These are phyloP conservation scores for Theristus sp. DNA, from an alignment of 2,888 invertebrate genomes.

Conservation along the genomic window DNA sequence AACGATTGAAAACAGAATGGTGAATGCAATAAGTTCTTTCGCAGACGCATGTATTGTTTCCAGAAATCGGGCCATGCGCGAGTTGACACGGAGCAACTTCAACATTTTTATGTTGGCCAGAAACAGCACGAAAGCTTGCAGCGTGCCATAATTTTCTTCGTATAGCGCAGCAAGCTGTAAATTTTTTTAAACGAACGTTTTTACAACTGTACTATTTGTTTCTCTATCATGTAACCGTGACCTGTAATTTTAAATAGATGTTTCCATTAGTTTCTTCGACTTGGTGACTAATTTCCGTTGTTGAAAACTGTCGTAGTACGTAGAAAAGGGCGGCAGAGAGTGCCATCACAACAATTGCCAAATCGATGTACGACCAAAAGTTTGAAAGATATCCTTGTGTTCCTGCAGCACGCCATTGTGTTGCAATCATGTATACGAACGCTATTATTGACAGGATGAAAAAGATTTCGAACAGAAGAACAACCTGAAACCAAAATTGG, in stretches of 20 bases:
- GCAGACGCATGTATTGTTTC: slow-evolving; percentile 23
- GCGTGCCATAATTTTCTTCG: slow-evolving; percentile 9
- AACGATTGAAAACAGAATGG: neutral
- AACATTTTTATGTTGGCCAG: slow-evolving; percentile 36
- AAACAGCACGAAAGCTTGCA: slow-evolving; percentile 35
- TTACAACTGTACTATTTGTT: neutral
- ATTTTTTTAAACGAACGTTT: neutral
- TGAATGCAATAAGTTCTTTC: slow-evolving; percentile 15
- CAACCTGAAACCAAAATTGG: slow-evolving; percentile 8
- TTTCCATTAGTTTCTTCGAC: slow-evolving; percentile 30
- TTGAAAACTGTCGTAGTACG: slow-evolving; percentile 27
- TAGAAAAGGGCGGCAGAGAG: slow-evolving; percentile 32
- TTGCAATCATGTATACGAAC: slow-evolving; percentile 14
- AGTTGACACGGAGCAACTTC: slow-evolving; percentile 35
- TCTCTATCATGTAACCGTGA: neutral
- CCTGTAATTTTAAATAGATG: slow-evolving; percentile 20
- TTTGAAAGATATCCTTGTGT: slow-evolving; percentile 28
- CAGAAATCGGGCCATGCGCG: slow-evolving; percentile 33
- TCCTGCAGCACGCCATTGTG: neutral
- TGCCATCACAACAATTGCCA: slow-evolving; percentile 30
- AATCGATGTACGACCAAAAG: slow-evolving; percentile 34
- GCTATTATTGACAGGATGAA: slow-evolving; percentile 31
- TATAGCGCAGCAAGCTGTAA: neutral
- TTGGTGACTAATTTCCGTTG: slow-evolving; percentile 27
- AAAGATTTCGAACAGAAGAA: slow-evolving; percentile 31